Conservation (phyloP, 2,113 vertebrate genomes). For the Platichthys flesus region DNA sequence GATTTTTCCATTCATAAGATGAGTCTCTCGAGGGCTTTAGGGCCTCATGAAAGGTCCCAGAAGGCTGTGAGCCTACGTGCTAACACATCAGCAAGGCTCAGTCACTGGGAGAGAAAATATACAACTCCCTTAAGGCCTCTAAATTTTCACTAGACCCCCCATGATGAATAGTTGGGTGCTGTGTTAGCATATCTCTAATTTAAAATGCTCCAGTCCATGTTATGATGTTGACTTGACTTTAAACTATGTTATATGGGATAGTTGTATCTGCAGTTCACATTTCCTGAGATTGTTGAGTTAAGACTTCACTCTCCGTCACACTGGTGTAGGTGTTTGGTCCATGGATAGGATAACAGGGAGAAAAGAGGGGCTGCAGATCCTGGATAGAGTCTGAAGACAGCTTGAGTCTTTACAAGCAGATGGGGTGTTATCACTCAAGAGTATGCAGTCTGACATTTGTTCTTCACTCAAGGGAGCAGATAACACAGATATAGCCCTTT, state of each 20-base stretch:
- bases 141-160: slow-evolving; percentile 32
- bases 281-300: neutral
- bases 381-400: neutral
- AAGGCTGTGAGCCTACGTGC: slow-evolving; percentile 40
- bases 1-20: slow-evolving; percentile 29
- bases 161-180: slow-evolving; percentile 15
- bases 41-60: slow-evolving; percentile 34
- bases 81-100: slow-evolving; percentile 9
- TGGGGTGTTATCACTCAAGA: slow-evolving; percentile 19
- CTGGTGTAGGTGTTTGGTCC: neutral
- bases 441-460: slow-evolving; percentile 49
- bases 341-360: neutral
- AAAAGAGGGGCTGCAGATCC: neutral
- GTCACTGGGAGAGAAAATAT: slow-evolving; percentile 42
- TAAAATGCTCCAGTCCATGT: neutral
- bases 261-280: neutral
- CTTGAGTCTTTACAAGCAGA: neutral
- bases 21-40: slow-evolving; percentile 6
- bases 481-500: slow-evolving; percentile 33
- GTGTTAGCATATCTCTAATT: neutral
- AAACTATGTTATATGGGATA: neutral
- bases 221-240: neutral
- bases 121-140: slow-evolving; percentile 20
- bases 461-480: slow-evolving; percentile 34
- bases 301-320: neutral